Conservation (phyloP, 2,888 invertebrate species). For the Steromphala cineraria region DNA sequence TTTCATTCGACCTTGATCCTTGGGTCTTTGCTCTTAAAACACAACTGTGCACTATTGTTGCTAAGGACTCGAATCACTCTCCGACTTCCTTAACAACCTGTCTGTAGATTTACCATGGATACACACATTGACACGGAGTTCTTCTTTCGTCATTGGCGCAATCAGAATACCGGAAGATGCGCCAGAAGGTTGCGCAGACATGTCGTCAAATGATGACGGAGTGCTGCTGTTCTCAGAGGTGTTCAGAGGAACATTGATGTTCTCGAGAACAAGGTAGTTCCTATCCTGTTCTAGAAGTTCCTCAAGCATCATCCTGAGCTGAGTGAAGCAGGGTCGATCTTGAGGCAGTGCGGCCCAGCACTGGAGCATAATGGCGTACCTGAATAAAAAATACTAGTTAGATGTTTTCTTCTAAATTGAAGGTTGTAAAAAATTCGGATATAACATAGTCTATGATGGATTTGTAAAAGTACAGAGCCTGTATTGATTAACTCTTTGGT, state of each 20-base stretch:
- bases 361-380: constrained; percentile 71
- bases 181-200: constrained; percentile 15
- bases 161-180: constrained; percentile 9
- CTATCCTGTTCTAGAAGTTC: constrained; percentile 64
- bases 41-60: background rate
- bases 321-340: constrained; percentile 69
- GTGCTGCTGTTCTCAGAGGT: constrained; percentile 62
- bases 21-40: background rate
- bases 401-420: too few relatives aligned
- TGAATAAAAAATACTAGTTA: constrained; percentile 36
- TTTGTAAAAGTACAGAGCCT: too few relatives aligned
- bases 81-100: constrained; percentile 50
- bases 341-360: constrained; percentile 70
- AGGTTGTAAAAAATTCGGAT: too few relatives aligned
- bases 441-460: too few relatives aligned
- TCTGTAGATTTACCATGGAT: constrained; percentile 62
- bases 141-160: constrained; percentile 32
- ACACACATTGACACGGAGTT: constrained; percentile 54
- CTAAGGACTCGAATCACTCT: constrained; percentile 48
- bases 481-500: too few relatives aligned
- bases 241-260: constrained; percentile 68
- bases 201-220: constrained; percentile 20
- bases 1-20: background rate
- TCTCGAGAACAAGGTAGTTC: constrained; percentile 72
- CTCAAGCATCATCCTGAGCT: constrained; percentile 68